phyloP scores from a whole-genome alignment of 2,797 vertebrate species.

The Phoxinus dragarum region DNA sequence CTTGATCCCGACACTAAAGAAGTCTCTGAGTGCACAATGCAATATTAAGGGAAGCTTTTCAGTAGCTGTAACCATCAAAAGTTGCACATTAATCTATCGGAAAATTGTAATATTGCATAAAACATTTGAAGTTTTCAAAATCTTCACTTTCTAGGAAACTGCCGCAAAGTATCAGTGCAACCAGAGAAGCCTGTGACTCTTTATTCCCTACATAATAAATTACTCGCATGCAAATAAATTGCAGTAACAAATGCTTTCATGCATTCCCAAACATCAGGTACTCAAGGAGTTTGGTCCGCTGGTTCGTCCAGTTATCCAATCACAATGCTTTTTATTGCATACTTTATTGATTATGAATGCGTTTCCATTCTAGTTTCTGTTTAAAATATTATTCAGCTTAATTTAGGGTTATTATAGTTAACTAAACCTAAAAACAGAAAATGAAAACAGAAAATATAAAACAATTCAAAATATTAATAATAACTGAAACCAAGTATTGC shows the following conservation, averaged over 20 bases:
- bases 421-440: background rate
- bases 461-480: background rate
- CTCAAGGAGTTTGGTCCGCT: background rate
- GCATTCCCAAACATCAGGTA: no score
- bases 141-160: background rate
- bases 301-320: background rate
- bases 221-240: background rate
- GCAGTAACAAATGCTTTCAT: background rate
- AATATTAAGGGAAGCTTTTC: constrained; percentile 50
- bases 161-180: background rate
- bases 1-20: background rate
- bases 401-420: background rate
- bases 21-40: constrained; percentile 52
- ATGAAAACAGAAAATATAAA: background rate
- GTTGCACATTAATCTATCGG: background rate
- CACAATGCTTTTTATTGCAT: background rate
- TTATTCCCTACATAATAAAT: background rate
- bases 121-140: background rate
- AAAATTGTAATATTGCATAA: background rate
- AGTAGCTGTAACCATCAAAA: background rate
- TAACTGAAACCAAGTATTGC: background rate
- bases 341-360: background rate
- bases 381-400: background rate
- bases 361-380: background rate
- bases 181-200: background rate